Evolutionary conservation across 2,888 invertebrate species (phyloP).

Genomic region (Aphidoletes aphidimyza): DNA sequence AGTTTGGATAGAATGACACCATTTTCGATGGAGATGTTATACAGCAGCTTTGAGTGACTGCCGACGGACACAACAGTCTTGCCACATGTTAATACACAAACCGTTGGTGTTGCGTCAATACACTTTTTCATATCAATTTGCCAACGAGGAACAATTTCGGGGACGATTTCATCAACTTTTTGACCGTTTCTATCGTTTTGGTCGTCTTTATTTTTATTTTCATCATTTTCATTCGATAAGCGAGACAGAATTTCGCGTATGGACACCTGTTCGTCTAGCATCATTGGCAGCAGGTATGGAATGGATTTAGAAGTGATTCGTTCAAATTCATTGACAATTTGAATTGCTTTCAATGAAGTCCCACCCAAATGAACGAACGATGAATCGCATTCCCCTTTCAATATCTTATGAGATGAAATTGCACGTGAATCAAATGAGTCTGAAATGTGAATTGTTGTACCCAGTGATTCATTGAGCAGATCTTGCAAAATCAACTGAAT

Average conservation of each 20-base stretch:
- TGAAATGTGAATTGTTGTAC: not conserved
- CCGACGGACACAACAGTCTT: constrained; percentile 70
- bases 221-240: not conserved
- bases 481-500: not conserved
- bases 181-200: not conserved
- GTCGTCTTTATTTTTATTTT: not conserved
- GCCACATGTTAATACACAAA: constrained; percentile 66
- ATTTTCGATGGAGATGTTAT: constrained; percentile 70
- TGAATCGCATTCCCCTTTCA: constrained; percentile 59
- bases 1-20: constrained; percentile 69
- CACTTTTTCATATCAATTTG: constrained; percentile 78
- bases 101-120: constrained; percentile 80
- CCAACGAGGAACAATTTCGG: constrained; percentile 55
- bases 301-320: constrained; percentile 65
- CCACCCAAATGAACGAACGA: constrained; percentile 75
- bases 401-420: constrained; percentile 39
- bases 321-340: constrained; percentile 72
- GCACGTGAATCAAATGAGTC: not conserved
- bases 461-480: not conserved
- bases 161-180: constrained; percentile 54
- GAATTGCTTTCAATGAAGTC: constrained; percentile 76
- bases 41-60: constrained; percentile 79
- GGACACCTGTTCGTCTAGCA: constrained; percentile 66
- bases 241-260: not conserved
- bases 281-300: constrained; percentile 69